These are phyloP conservation scores for Cinara cedri DNA, from an alignment of 2,888 invertebrate species.

Conservation along the genomic window DNA sequence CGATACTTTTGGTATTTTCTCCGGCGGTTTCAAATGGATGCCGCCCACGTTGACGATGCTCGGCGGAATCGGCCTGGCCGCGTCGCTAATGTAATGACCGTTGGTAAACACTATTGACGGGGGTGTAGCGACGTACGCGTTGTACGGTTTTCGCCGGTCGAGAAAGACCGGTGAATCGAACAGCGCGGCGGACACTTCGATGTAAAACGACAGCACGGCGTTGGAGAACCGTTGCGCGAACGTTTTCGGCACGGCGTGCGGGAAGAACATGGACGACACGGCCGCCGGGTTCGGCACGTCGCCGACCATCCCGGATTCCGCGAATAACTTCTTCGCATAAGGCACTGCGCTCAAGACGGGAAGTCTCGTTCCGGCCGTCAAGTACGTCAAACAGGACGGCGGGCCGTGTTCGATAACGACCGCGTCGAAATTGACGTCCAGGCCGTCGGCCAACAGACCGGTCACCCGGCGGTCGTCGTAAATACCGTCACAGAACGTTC, in stretches of 20 bases:
- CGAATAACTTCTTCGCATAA: background rate
- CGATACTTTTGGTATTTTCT: too few relatives aligned
- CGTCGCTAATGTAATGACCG: too few relatives aligned
- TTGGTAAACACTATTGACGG: too few relatives aligned
- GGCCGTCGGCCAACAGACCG: too few relatives aligned
- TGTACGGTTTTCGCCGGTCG: too few relatives aligned
- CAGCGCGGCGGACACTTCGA: background rate
- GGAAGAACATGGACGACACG: background rate
- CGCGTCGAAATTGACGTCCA: background rate
- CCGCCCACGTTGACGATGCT: too few relatives aligned
- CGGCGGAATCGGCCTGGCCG: too few relatives aligned
- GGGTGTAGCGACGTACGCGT: too few relatives aligned
- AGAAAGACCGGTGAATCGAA: background rate
- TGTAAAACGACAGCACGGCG: background rate
- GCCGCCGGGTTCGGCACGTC: background rate
- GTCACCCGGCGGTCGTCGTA: too few relatives aligned
- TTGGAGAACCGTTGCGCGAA: background rate
- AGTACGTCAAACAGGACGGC: background rate
- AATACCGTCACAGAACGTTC: too few relatives aligned
- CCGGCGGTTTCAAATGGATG: too few relatives aligned
- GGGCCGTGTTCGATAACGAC: background rate
- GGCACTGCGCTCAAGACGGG: background rate
- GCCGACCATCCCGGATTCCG: background rate
- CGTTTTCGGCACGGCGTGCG: background rate
- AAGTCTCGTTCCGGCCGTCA: background rate